Base-by-base conservation (phyloP, 2,797 vertebrate genomes). In the Huso huso region DNA sequence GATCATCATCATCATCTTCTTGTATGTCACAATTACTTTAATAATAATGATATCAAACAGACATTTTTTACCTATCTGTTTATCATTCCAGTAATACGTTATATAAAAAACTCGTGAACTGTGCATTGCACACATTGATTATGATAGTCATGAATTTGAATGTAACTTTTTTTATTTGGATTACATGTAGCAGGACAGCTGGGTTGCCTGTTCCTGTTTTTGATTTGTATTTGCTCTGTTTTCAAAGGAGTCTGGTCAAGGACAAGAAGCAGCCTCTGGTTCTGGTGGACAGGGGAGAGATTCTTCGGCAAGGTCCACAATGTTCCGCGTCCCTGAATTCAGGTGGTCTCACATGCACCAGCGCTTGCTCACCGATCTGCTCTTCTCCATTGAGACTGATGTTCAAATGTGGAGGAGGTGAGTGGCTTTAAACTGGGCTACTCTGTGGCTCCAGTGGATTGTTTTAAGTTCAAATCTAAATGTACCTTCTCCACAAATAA, bases 321-420 rank as follows among this genome's bases (percentile, higher is more conserved):
- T 93, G 89, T 99, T 99, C 81, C 94, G 93, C 49, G 96, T 99
- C 81, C 97, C 97, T 10, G 96, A 99, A 74, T 99, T 97, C 79
- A 89, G 73, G 71, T 99, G 97, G 97, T 99, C 97, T 8, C 85
- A 88, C 69, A 96, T 98, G 94, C 97, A 99, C 75, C 97, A 98
- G 52, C 94, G 96, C 67, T 89, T 99, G 80, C 92, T 99, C 70
- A 96, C 94, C 3, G 97, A 99, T 82, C 79, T 99, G 50, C 91
- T 99, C 7, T 99, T 99, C 82, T 95, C 97, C 49, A 93, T 99
- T 49, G 97, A 99, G 84, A 98, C 97, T 1, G 97, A 99, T 61
- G 89, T 98, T 73, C 97, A 99, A 78, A 97, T 97, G 92, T 99
- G 97, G 97, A 92, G 96, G 84, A 99, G 97, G 97, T 99, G 82